Evolutionary conservation across 2,797 vertebrate genomes (phyloP), one percentile per base, ranked within the genome.

Genomic region (Helicolenus hilgendorfi): DNA sequence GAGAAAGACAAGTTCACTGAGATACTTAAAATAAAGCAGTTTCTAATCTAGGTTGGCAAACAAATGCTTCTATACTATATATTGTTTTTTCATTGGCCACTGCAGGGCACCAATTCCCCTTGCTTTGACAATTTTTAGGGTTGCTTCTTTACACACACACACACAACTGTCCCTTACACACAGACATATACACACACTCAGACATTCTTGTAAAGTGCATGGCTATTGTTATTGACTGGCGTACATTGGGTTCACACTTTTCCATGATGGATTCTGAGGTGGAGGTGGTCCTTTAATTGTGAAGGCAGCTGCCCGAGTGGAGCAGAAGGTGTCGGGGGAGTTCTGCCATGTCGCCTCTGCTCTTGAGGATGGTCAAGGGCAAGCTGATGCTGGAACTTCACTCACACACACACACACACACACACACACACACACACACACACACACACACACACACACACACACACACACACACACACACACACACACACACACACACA

Each of bases 301-400:
- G 89, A 96, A 94, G 97, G 96, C 97, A 96, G 97, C 94, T 93
- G 97, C 94, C 84, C 87, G 95, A 95, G 88, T 85, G 86, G 87
- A 97, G 87, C 94, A 79, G 90, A 92, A 90, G 90, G 97, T 95
- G 97, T 98, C 97, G 94, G 94, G 98, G 98, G 98, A 98, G 89
- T 92, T 97, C 93, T 85, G 90, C 89, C 73, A 92, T 95, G 92
- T 96, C 94, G 94, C 96, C 96, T 83, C 97, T 92, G 96, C 94
- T 97, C 96, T 96, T 96, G 89, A 94, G 94, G 92, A 96, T 97
- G 97, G 98, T 98, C 98, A 98, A 98, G 98, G 98, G 97, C 97
- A 97, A 96, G 95, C 92, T 96, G 94, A 79, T 76, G 62, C 74
- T 63, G 68, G 69, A 89, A 85, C 63, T 63, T 49, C 79, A 35